phyloP scores from a whole-genome alignment of 2,888 invertebrate genomes.

The Lamellibrachia columna region DNA sequence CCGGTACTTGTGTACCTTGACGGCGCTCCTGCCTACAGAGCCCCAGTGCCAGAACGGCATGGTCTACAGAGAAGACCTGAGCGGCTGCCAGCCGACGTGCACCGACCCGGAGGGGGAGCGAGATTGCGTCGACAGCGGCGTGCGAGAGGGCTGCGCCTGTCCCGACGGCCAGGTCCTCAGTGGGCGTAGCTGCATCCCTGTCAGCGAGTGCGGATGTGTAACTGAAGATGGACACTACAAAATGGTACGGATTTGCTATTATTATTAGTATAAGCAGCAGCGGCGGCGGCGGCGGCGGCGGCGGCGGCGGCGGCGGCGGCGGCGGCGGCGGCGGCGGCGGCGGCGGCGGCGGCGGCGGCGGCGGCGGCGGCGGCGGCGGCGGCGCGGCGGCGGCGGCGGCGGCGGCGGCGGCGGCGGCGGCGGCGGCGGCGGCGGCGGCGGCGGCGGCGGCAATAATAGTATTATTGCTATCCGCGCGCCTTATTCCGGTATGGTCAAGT shows the following conservation, averaged over 20 bases:
- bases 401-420: too few relatives aligned
- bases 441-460: too few relatives aligned
- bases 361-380: too few relatives aligned
- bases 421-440: too few relatives aligned
- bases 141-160: slow-evolving; percentile 21
- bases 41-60: not conserved
- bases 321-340: too few relatives aligned
- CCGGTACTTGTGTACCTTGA: not conserved
- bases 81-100: slow-evolving; percentile 22
- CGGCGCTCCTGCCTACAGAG: not conserved
- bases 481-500: too few relatives aligned
- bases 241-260: not conserved
- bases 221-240: not conserved
- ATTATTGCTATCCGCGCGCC: too few relatives aligned
- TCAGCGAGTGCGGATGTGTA: not conserved
- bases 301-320: too few relatives aligned
- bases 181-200: slow-evolving; percentile 43
- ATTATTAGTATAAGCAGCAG: too few relatives aligned
- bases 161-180: slow-evolving; percentile 38
- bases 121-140: not conserved
- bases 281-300: too few relatives aligned
- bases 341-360: too few relatives aligned
- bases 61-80: slow-evolving; percentile 17
- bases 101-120: slow-evolving; percentile 13
- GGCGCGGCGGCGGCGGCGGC: too few relatives aligned